Percentiles rank a stretch among this genome's conserved stretches.
phyloP scores from a whole-genome alignment of 2,888 invertebrate species.

The Dolomedes plantarius region DNA sequence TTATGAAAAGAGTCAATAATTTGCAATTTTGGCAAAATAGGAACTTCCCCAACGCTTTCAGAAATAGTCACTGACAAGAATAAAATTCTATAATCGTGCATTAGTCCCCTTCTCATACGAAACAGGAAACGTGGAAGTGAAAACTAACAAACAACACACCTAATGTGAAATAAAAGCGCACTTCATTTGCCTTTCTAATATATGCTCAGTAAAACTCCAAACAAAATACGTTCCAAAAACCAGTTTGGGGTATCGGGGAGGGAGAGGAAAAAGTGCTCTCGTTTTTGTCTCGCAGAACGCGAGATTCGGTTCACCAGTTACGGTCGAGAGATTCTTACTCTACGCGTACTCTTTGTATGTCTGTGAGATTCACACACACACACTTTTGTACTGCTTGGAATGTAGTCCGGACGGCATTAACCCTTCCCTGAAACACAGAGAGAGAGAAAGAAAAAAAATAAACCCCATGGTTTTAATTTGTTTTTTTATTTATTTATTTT shows the following conservation, averaged over 20 bases:
- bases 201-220: background rate
- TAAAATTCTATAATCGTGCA: no score
- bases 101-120: no score
- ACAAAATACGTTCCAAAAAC: background rate
- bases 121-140: background rate
- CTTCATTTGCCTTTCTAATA: background rate
- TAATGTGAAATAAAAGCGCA: no score
- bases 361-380: conserved; percentile 40
- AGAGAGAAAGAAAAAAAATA: conserved; percentile 10
- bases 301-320: background rate
- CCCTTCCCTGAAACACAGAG: conserved; percentile 25
- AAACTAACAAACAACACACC: background rate
- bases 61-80: no score
- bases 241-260: background rate
- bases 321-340: background rate
- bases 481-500: no score
- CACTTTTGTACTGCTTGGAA: conserved; percentile 61
- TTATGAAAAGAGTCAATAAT: no score
- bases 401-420: conserved; percentile 62
- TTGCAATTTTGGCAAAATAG: no score
- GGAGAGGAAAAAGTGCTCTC: background rate
- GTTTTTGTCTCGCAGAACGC: background rate
- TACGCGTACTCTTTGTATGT: conserved; percentile 14
- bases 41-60: no score
- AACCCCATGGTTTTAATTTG: no score